Evolutionary conservation across 2,888 invertebrate species (phyloP).

Genomic region (Podotricha telesiphe): DNA sequence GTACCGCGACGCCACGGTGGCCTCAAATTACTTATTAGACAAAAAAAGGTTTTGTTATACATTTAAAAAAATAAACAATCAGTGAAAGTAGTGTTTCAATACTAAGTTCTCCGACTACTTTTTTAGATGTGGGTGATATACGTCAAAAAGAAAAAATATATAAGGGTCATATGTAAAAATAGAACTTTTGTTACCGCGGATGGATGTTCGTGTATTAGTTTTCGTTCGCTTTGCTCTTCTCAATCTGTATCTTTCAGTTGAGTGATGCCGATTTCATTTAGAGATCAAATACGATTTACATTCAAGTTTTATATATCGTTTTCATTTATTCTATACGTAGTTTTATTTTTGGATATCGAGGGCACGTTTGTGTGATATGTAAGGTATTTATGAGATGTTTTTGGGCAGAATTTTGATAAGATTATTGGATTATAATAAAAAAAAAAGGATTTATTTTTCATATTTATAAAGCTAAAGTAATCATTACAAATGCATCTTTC

Average conservation of each 20-base stretch:
- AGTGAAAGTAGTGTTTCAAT: too few species aligned
- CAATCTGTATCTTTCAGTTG: conserved; percentile 17
- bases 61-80: too few species aligned
- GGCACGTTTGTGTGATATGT: background rate
- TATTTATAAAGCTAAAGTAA: too few species aligned
- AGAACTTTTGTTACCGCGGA: background rate
- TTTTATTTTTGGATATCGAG: conserved; percentile 3
- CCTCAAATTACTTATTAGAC: too few species aligned
- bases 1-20: too few species aligned
- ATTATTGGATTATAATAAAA: background rate
- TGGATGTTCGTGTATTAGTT: background rate
- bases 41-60: too few species aligned
- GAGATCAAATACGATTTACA: conserved; percentile 19
- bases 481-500: too few species aligned
- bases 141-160: background rate
- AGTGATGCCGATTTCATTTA: conserved; percentile 8
- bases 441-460: too few species aligned
- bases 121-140: too few species aligned
- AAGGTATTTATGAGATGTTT: background rate
- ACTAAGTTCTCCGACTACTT: too few species aligned
- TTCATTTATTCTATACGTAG: background rate
- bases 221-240: conserved; percentile 16
- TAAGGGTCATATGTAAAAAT: background rate
- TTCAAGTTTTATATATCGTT: conserved; percentile 7
- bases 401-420: background rate